A percentile compares a stretch with the other conserved stretches of the same genome.
Conservation (phyloP, 2,797 vertebrate genomes). For the Knipowitschia caucasica region DNA sequence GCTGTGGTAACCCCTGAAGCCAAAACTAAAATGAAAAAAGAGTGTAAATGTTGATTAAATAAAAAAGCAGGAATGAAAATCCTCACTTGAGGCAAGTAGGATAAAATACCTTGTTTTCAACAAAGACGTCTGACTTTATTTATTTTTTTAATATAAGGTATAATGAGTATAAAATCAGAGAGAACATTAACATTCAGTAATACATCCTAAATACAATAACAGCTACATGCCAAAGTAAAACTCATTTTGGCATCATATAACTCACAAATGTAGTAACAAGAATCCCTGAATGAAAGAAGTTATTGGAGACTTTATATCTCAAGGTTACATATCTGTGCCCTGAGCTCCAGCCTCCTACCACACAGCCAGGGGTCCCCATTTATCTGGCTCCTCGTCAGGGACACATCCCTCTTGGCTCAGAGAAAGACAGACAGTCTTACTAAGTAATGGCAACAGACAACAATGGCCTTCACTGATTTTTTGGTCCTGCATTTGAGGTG, state of each 20-base stretch:
- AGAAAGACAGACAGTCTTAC: slow-evolving; percentile 81
- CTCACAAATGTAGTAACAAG: slow-evolving; percentile 31
- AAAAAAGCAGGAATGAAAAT: not conserved
- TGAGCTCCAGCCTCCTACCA: slow-evolving; percentile 44
- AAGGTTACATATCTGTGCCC: slow-evolving; percentile 76
- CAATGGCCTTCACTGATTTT: slow-evolving; percentile 74
- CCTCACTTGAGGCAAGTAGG: not conserved
- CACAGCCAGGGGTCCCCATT: slow-evolving; percentile 72
- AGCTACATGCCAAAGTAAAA: slow-evolving; percentile 21
- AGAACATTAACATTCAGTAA: slow-evolving; percentile 31
- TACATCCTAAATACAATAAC: slow-evolving; percentile 15
- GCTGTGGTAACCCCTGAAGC: not conserved
- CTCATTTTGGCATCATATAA: slow-evolving; percentile 21
- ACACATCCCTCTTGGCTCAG: slow-evolving; percentile 80
- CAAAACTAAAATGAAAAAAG: not conserved
- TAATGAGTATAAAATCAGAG: slow-evolving; percentile 15
- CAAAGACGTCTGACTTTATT: not conserved
- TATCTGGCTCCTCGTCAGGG: slow-evolving; percentile 80
- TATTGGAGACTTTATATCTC: slow-evolving; percentile 43
- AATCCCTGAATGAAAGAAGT: slow-evolving; percentile 27
- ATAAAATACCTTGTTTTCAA: not conserved
- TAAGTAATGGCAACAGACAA: slow-evolving; percentile 80
- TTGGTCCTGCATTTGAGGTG: slow-evolving; percentile 72
- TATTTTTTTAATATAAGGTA: slow-evolving; percentile 17
- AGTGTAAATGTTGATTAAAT: not conserved